Evolutionary conservation across 1,140 invertebrate species (phyloP), one percentile per base, ranked within the genome.

Genomic region (Drosophila watanabei): DNA sequence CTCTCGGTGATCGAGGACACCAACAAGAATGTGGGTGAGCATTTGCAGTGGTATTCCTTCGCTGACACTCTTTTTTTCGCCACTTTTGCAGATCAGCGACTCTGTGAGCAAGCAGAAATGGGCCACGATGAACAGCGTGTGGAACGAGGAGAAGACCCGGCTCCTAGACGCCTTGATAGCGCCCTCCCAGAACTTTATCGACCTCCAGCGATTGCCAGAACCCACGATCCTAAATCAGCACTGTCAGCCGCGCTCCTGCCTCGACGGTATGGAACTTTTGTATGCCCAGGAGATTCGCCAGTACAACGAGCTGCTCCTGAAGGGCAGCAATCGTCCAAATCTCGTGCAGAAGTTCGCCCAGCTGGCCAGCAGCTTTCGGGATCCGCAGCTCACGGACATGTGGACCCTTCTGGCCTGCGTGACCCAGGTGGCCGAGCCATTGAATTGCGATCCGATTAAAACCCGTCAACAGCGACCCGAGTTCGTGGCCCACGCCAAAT

Each of bases 1-100:
- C 94, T 98, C 2, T 96, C 97, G 45, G 96, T 98, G 30, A 98
- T 99, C 89, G 98, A 99, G 94, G 97, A 98, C 92, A 97, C 98
- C 41, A 95, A 97, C 78, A 97, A 97, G 94, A 95, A 95, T 93
- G 97, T 98, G 94, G 94, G 95, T 94, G 2, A 30, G 6, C 4
- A 0, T 14, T n/a, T 4, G 2, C 1, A 11, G 11, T 4, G 1
- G 3, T 16, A 14, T 62, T 33, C 4, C 2, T 11, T 35, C 2
- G 8, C 30, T 66, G 16, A 66, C 58, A 35, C 20, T 28, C 20
- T 28, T 16, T 35, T 16, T 35, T 13, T 20, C 49, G 4, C 0
- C 8, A 24, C 13, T 10, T 54, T 94, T 94, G 46, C 85, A 96
- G 96, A 96, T 95, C 28, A 94, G 95, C 71, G 95, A 95, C 89